Conservation (phyloP, 2,113 vertebrate genomes). For the Pimephales promelas region DNA sequence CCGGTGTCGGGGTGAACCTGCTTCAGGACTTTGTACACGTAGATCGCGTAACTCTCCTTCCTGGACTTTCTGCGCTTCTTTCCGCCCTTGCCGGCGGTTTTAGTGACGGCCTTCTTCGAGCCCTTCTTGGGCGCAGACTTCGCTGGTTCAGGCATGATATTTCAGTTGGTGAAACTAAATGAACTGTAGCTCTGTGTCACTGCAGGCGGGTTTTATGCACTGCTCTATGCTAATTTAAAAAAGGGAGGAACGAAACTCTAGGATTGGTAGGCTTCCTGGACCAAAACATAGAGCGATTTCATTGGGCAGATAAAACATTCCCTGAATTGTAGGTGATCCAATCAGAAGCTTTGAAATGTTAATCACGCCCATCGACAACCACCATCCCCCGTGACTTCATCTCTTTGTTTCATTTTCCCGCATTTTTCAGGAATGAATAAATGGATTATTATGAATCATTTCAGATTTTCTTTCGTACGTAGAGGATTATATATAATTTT, state of each 20-base stretch:
- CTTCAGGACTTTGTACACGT: too few species aligned
- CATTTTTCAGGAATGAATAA: background rate
- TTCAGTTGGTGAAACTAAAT: too few species aligned
- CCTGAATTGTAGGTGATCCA: background rate
- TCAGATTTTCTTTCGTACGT: background rate
- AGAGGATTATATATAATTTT: too few species aligned
- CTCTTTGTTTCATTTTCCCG: background rate
- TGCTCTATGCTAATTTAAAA: background rate
- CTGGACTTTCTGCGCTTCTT: too few species aligned
- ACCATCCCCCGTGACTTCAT: background rate
- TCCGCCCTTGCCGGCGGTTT: too few species aligned
- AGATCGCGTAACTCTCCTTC: too few species aligned
- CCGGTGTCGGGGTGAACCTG: too few species aligned
- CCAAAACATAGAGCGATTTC: background rate
- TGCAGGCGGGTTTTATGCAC: background rate
- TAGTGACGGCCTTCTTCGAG: too few species aligned
- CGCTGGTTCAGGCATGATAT: too few species aligned
- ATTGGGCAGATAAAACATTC: background rate
- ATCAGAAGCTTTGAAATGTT: background rate
- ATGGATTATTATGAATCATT: background rate
- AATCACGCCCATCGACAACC: background rate
- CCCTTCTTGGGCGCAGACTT: too few species aligned
- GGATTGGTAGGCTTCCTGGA: background rate
- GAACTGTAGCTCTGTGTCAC: rapidly evolving
- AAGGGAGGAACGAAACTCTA: background rate